Percentiles rank a stretch among this genome's conserved stretches.
Conservation (phyloP, 37 sponge, comb jelly and placozoan species). For the Diacarnus erythraeanus region DNA sequence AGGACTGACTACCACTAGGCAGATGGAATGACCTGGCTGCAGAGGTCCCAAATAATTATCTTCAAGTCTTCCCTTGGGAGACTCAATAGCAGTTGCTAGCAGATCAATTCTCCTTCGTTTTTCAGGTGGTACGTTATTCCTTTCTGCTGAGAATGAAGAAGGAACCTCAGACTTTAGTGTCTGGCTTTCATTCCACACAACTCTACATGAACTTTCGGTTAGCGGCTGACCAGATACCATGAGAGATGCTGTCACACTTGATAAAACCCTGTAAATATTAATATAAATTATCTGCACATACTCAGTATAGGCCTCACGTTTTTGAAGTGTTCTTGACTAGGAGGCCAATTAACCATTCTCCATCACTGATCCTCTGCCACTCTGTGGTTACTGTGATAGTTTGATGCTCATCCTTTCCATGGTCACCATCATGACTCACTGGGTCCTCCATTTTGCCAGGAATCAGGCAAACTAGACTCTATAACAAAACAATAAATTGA, state of each 20-base stretch:
- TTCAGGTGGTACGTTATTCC: background rate
- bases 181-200: conserved; percentile 1
- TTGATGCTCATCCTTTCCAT: background rate
- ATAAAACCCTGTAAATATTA: background rate
- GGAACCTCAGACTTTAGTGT: no score
- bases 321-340: conserved; percentile 27
- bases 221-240: background rate
- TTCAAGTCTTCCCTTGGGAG: background rate
- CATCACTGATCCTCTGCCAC: conserved; percentile 50
- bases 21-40: background rate
- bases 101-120: background rate
- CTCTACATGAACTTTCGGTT: background rate
- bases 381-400: background rate
- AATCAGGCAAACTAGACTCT: conserved; percentile 16
- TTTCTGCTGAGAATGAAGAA: background rate
- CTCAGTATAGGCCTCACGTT: background rate
- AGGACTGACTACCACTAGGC: background rate
- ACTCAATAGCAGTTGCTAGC: background rate
- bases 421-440: background rate
- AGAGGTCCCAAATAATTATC: background rate
- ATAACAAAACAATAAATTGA: background rate
- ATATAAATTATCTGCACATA: background rate
- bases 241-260: background rate
- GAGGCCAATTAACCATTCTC: conserved; percentile 34
- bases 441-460: background rate